Conservation (phyloP, 2,797 vertebrate genomes). For the Hapalemur alaotrensis region DNA sequence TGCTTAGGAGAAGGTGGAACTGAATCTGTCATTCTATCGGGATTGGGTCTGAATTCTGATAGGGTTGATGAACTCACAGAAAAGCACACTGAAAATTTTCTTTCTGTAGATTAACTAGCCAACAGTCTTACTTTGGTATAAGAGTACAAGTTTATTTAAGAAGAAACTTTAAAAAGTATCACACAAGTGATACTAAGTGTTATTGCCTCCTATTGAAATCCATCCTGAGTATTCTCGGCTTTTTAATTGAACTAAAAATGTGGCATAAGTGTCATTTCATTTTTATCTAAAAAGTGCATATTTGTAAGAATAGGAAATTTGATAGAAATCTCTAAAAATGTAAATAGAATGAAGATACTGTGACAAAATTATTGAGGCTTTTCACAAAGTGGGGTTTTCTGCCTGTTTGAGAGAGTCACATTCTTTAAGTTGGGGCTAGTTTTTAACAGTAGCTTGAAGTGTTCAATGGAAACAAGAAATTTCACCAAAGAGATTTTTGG, state of each 20-base stretch:
- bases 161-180: not conserved
- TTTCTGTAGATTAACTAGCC: not conserved
- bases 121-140: not conserved
- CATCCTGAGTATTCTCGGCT: not conserved
- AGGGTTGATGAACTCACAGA: not conserved
- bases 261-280: not conserved
- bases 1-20: not conserved
- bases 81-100: not conserved
- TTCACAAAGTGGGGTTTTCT: not conserved
- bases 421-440: not conserved
- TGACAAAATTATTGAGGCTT: not conserved
- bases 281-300: not conserved
- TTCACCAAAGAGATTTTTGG: not conserved
- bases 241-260: not conserved
- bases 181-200: not conserved
- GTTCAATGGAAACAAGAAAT: not conserved
- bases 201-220: not conserved
- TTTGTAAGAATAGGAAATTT: not conserved
- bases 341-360: not conserved
- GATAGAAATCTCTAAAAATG: not conserved
- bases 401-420: not conserved
- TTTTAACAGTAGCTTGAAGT: not conserved
- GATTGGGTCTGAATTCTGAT: not conserved
- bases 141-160: not conserved
- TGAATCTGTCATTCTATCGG: not conserved